These are phyloP conservation scores for Torymus auratus DNA, from an alignment of 2,888 invertebrate genomes.

Conservation along the genomic window DNA sequence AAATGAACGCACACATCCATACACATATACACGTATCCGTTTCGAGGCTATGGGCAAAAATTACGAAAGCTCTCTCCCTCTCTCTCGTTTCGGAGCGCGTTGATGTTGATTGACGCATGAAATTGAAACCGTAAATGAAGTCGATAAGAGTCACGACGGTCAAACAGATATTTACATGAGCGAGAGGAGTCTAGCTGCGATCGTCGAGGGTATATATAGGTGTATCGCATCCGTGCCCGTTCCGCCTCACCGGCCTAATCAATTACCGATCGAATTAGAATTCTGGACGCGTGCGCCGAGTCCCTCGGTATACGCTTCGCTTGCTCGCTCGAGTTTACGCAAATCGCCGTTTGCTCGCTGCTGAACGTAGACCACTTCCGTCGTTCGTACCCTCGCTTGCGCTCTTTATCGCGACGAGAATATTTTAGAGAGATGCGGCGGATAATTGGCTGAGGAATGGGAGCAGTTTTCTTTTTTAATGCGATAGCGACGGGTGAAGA, in stretches of 20 bases:
- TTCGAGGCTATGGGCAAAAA: too few species aligned
- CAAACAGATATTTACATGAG: slow-evolving; percentile 58
- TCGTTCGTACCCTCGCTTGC: background rate
- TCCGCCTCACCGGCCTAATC: slow-evolving; percentile 58
- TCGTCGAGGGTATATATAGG: too few species aligned
- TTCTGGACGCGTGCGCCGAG: slow-evolving; percentile 60
- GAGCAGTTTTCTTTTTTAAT: too few species aligned
- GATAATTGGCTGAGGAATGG: background rate
- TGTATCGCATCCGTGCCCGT: slow-evolving; percentile 25
- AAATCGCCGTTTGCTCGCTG: slow-evolving; percentile 47
- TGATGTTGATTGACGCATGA: too few species aligned
- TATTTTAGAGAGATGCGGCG: slow-evolving; percentile 13
- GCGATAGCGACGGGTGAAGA: too few species aligned
- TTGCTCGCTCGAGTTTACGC: slow-evolving; percentile 54
- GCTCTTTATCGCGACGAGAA: slow-evolving; percentile 31
- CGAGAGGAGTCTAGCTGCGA: background rate
- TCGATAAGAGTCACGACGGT: slow-evolving; percentile 60
- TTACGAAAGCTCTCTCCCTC: too few species aligned
- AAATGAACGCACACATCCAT: too few species aligned
- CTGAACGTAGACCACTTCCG: too few species aligned
- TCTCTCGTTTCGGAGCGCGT: background rate
- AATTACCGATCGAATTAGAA: slow-evolving; percentile 65
- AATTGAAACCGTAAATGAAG: slow-evolving; percentile 52
- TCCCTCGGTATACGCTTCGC: slow-evolving; percentile 42
- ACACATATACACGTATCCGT: too few species aligned